Conservation (phyloP, 2,888 invertebrate species). For the Ophion slaviceki region DNA sequence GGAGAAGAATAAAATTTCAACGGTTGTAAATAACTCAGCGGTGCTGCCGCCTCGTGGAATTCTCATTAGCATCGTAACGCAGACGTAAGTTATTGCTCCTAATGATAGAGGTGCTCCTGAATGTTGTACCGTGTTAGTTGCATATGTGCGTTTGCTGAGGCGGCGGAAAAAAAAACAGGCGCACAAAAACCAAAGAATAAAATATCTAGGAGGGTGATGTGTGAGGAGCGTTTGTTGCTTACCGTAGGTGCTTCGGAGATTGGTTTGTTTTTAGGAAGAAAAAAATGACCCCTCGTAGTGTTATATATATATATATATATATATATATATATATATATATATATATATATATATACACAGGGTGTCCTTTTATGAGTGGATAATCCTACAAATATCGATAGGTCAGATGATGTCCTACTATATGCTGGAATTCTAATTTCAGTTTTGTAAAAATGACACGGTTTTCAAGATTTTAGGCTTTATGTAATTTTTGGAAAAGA, state of each 20-base stretch:
- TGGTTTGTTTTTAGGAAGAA: not conserved
- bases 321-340: not conserved
- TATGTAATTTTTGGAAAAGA: too few species aligned
- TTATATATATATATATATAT: conserved; percentile 13
- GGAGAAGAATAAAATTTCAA: conserved; percentile 53
- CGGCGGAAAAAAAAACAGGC: conserved; percentile 7
- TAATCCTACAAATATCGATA: too few species aligned
- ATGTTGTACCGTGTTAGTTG: conserved; percentile 58
- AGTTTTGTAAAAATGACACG: too few species aligned
- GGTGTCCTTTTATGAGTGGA: too few species aligned
- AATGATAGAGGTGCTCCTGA: conserved; percentile 76
- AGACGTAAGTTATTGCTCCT: conserved; percentile 77
- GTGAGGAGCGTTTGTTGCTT: not conserved
- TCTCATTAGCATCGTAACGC: conserved; percentile 78
- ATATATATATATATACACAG: too few species aligned
- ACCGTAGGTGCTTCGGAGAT: not conserved
- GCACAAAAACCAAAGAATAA: not conserved
- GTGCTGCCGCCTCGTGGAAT: conserved; percentile 68
- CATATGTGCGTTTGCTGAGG: conserved; percentile 40
- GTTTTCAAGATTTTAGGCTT: too few species aligned
- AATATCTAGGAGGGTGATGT: conserved; percentile 29
- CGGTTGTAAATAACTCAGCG: conserved; percentile 65
- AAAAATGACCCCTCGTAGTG: not conserved
- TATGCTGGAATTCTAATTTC: too few species aligned
- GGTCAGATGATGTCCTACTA: too few species aligned